These are phyloP conservation scores for Trisateles emortualis DNA, from an alignment of 2,888 invertebrate species.

Conservation along the genomic window DNA sequence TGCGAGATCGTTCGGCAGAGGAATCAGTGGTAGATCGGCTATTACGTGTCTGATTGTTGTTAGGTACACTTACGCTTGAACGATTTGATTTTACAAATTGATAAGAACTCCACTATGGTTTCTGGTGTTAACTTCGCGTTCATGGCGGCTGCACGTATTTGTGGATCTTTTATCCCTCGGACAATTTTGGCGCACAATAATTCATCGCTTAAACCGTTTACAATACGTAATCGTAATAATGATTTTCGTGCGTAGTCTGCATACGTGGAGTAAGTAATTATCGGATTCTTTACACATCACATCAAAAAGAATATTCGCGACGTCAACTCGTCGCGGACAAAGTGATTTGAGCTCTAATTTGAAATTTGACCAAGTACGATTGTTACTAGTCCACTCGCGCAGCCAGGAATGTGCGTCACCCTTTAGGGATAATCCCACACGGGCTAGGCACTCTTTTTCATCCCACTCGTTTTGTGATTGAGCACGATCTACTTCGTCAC, in stretches of 20 bases:
- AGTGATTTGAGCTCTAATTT: not conserved
- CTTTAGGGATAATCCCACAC: slow-evolving; percentile 10
- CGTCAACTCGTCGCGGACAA: not conserved
- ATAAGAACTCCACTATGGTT: not conserved
- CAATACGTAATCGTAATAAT: slow-evolving; percentile 4
- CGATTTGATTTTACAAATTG: not conserved
- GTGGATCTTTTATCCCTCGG: not conserved
- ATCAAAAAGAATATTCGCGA: slow-evolving; percentile 1
- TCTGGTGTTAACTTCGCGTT: not conserved
- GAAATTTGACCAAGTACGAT: slow-evolving; percentile 1
- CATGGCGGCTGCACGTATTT: not conserved
- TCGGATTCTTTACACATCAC: slow-evolving; percentile 1
- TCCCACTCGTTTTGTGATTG: slow-evolving; percentile 4
- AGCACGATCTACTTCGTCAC: slow-evolving; percentile 11
- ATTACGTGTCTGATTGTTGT: no score
- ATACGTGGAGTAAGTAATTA: not conserved
- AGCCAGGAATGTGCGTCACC: slow-evolving; percentile 3
- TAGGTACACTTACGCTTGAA: no score
- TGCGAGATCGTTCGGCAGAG: no score
- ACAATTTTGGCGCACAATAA: not conserved
- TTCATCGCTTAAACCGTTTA: not conserved
- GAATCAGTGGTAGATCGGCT: no score
- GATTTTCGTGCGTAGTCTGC: not conserved
- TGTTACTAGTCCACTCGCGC: not conserved
- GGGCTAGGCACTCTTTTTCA: slow-evolving; percentile 8